phyloP scores from a whole-genome alignment of 2,888 invertebrate species.

The Acleris literana region DNA sequence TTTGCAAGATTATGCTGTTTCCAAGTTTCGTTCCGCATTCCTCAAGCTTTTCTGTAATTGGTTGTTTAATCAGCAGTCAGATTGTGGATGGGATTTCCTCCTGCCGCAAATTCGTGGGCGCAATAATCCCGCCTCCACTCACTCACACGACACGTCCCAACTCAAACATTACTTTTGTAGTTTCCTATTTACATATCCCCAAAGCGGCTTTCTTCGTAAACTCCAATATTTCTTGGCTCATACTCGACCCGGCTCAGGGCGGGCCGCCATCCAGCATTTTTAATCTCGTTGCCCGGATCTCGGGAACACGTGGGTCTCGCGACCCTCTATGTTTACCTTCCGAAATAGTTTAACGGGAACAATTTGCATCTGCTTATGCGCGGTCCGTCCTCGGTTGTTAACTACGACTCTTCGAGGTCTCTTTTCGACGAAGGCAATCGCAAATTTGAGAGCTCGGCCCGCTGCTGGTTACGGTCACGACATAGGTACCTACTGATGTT shows the following conservation, averaged over 20 bases:
- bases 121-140: slow-evolving; percentile 71
- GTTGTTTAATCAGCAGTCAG: slow-evolving; percentile 47
- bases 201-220: slow-evolving; percentile 79
- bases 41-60: slow-evolving; percentile 38
- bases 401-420: slow-evolving; percentile 65
- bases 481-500: slow-evolving; percentile 19
- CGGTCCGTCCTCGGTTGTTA: slow-evolving; percentile 78
- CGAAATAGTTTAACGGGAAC: slow-evolving; percentile 83
- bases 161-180: slow-evolving; percentile 80
- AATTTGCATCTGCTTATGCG: slow-evolving; percentile 83
- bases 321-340: slow-evolving; percentile 81
- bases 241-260: slow-evolving; percentile 67
- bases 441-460: slow-evolving; percentile 36
- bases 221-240: slow-evolving; percentile 77
- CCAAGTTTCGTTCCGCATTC: slow-evolving; percentile 43
- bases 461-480: slow-evolving; percentile 29
- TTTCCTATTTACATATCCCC: slow-evolving; percentile 81
- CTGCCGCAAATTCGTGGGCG: slow-evolving; percentile 47
- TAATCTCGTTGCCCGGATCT: slow-evolving; percentile 80
- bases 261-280: slow-evolving; percentile 80
- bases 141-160: slow-evolving; percentile 66
- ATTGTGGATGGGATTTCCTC: slow-evolving; percentile 59
- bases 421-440: slow-evolving; percentile 48
- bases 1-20: not conserved
- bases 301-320: slow-evolving; percentile 71